Evolutionary conservation across 2,888 invertebrate species (phyloP).

Genomic region (Apodemia zela): DNA sequence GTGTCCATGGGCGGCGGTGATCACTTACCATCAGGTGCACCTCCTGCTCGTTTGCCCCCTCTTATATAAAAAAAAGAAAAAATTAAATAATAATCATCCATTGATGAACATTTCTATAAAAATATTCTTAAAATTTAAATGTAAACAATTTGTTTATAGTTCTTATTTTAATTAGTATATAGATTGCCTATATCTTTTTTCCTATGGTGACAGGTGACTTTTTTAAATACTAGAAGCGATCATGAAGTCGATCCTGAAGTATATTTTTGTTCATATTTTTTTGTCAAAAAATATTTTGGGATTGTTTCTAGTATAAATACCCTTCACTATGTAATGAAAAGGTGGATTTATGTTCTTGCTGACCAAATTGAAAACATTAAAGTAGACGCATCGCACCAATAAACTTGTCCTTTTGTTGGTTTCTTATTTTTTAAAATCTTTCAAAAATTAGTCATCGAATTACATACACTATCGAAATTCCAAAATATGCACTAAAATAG

Average conservation of each 20-base stretch:
- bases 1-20: no score
- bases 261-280: not conserved
- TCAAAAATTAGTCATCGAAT: no score
- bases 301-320: not conserved
- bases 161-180: not conserved
- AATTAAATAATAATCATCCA: no score
- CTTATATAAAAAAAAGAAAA: no score
- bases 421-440: no score
- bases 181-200: not conserved
- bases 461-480: no score
- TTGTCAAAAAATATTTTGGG: not conserved
- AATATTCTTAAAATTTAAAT: not conserved
- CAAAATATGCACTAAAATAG: no score
- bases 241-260: not conserved
- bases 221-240: not conserved
- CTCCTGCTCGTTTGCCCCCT: no score
- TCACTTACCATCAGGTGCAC: no score
- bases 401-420: not conserved
- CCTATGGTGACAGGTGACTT: not conserved
- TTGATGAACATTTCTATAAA: no score
- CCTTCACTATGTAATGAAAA: not conserved
- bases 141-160: not conserved
- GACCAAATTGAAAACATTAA: not conserved
- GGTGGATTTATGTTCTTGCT: not conserved
- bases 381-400: not conserved